Percentiles rank a stretch among this genome's conserved stretches.
Conservation (phyloP, 2,888 invertebrate species). For the Nasonovia ribisnigri region DNA sequence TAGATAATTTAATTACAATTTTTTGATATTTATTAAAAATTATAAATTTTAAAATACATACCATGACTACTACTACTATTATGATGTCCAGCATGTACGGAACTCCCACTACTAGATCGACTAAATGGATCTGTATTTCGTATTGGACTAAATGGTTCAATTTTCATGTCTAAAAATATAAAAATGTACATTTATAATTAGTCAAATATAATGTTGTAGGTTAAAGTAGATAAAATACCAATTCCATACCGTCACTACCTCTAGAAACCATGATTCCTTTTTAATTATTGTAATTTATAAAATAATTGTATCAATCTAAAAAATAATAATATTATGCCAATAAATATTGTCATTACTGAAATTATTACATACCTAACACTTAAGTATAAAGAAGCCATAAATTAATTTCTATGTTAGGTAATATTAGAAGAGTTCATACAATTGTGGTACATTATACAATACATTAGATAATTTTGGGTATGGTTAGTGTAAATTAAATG, state of each 20-base stretch:
- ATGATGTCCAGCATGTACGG: conserved; percentile 77
- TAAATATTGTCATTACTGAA: background rate
- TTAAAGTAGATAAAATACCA: background rate
- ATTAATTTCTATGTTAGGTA: background rate
- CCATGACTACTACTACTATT: conserved; percentile 69
- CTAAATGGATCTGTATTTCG: conserved; percentile 67
- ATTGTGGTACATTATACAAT: background rate
- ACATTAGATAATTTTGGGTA: background rate
- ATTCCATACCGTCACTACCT: conserved; percentile 54
- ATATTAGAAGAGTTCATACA: background rate
- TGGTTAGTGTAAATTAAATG: background rate
- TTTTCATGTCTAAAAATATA: conserved; percentile 71
- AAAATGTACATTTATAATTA: background rate
- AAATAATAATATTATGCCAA: background rate
- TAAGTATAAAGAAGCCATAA: background rate
- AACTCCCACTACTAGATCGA: conserved; percentile 82
- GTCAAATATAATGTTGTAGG: background rate
- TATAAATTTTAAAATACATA: conserved; percentile 58
- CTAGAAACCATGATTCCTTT: conserved; percentile 57
- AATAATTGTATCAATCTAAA: conserved; percentile 28
- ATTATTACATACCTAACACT: background rate
- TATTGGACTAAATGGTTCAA: conserved; percentile 75
- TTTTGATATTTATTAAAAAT: background rate
- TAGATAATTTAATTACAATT: conserved; percentile 1
- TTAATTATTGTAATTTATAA: background rate